phyloP scores from a whole-genome alignment of 30 jellyfish, hydroid and myxozoan species.

The Pseudorhiza aurosa region DNA sequence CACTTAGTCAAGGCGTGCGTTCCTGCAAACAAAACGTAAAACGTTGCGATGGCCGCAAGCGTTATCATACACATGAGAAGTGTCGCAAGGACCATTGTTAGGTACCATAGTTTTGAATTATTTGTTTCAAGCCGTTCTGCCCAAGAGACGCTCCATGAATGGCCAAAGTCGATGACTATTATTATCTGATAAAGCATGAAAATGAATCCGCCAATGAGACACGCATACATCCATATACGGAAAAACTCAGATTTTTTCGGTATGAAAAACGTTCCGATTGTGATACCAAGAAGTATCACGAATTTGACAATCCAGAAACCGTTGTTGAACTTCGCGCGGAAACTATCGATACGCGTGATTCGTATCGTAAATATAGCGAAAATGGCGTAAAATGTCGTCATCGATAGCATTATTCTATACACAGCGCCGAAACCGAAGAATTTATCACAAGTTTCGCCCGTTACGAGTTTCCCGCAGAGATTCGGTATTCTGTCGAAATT shows the following conservation, averaged over 20 bases:
- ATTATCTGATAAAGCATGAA: slow-evolving; percentile 89
- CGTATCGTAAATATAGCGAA: slow-evolving; percentile 80
- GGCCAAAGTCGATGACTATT: slow-evolving; percentile 94
- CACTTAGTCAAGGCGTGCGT: slow-evolving; percentile 75
- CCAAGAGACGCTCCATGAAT: slow-evolving; percentile 98
- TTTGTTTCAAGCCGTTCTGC: slow-evolving; percentile 94
- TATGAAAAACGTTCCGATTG: slow-evolving; percentile 64
- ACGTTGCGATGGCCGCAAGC: slow-evolving; percentile 75
- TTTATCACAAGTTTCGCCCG: slow-evolving; percentile 88
- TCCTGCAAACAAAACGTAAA: slow-evolving; percentile 77
- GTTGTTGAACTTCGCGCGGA: slow-evolving; percentile 94
- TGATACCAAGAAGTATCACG: slow-evolving; percentile 61
- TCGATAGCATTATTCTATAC: slow-evolving; percentile 77
- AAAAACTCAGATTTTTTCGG: slow-evolving; percentile 88
- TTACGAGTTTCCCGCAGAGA: slow-evolving; percentile 80
- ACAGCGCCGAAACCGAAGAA: slow-evolving; percentile 97
- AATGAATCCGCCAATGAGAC: slow-evolving; percentile 92
- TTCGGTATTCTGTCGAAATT: slow-evolving; percentile 85
- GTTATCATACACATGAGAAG: slow-evolving; percentile 79
- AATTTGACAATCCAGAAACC: slow-evolving; percentile 87
- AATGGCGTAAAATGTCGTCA: slow-evolving; percentile 83
- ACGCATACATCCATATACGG: slow-evolving; percentile 96
- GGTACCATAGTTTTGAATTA: slow-evolving; percentile 86
- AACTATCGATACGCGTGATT: slow-evolving; percentile 70
- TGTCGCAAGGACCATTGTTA: slow-evolving; percentile 92